A percentile compares a stretch with the other conserved stretches of the same genome.
phyloP scores from a whole-genome alignment of 1,140 invertebrate genomes.

The Calosoma granatense region DNA sequence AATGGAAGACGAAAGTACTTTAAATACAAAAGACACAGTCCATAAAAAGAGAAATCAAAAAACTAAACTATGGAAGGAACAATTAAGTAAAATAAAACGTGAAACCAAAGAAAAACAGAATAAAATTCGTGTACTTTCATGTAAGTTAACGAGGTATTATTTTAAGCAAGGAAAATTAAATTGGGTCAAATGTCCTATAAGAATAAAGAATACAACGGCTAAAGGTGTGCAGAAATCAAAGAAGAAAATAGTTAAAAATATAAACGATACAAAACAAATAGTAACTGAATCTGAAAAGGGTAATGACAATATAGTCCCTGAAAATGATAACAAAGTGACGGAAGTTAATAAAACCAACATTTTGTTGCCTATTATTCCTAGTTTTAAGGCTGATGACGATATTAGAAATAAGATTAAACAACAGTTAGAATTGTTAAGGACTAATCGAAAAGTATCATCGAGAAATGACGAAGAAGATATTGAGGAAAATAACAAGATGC shows the following conservation, averaged over 20 bases:
- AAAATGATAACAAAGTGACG: not conserved
- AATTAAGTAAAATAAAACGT: too few species aligned
- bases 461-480: not conserved
- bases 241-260: too few species aligned
- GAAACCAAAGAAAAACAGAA: not conserved
- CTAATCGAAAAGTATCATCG: not conserved
- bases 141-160: conserved; percentile 1
- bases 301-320: not conserved
- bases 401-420: conserved; percentile 1
- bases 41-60: too few species aligned
- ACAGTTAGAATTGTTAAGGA: conserved; percentile 10
- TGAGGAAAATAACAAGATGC: not conserved
- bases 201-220: too few species aligned
- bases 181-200: too few species aligned
- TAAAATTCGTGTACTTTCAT: not conserved
- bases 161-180: too few species aligned
- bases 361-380: not conserved
- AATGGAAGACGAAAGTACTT: too few species aligned
- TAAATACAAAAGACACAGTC: too few species aligned
- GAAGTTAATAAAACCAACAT: not conserved
- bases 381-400: not conserved
- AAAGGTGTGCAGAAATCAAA: too few species aligned
- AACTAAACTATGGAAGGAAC: too few species aligned
- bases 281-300: too few species aligned
- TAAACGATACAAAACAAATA: too few species aligned